Conservation (phyloP, 2,113 vertebrate genomes). For the Upupa epops region DNA sequence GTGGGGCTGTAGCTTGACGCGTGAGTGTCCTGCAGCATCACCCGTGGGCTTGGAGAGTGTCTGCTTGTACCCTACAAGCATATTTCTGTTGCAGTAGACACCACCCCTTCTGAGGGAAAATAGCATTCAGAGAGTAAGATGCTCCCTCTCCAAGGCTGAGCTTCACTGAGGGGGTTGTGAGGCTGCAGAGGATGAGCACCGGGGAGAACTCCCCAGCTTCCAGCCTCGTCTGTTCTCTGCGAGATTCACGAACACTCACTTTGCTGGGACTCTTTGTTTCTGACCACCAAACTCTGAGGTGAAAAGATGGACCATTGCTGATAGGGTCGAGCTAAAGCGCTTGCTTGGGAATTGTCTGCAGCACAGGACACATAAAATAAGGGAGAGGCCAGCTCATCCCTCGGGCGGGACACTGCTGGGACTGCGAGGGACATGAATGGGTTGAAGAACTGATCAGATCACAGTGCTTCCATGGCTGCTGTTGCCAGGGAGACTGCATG, state of each 20-base stretch:
- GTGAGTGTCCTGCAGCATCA: neutral
- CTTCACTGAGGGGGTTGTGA: neutral
- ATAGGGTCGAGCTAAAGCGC: neutral
- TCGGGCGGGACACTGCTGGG: neutral
- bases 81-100: neutral
- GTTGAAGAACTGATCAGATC: neutral
- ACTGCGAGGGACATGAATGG: neutral
- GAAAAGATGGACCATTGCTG: neutral
- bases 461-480: slow-evolving; percentile 12
- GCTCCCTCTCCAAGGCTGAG: neutral
- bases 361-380: neutral
- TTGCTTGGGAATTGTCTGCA: neutral
- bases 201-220: neutral
- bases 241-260: neutral
- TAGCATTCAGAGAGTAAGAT: neutral
- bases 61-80: neutral
- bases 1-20: neutral
- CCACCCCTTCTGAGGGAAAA: neutral
- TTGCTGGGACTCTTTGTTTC: neutral
- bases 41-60: neutral
- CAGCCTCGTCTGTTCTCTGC: neutral
- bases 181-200: neutral
- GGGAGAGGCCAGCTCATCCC: neutral
- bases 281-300: accelerated
- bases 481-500: slow-evolving; percentile 49